Evolutionary conservation across 1,140 invertebrate genomes (phyloP).

Genomic region (Apis dorsata): DNA sequence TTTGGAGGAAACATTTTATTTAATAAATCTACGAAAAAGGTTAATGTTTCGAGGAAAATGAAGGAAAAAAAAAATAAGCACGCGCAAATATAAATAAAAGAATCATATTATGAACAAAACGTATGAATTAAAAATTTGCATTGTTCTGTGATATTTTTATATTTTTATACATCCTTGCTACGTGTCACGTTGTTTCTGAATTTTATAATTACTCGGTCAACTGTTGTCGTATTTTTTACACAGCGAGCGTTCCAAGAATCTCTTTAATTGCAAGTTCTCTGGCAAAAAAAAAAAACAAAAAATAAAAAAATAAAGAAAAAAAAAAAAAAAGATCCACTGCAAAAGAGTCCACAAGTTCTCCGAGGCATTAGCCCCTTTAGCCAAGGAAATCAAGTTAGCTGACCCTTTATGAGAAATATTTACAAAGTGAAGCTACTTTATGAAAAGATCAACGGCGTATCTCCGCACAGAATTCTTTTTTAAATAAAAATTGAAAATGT

Average conservation of each 20-base stretch:
- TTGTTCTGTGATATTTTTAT: too few relatives aligned
- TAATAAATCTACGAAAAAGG: too few relatives aligned
- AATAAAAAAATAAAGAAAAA: too few relatives aligned
- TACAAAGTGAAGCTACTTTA: background rate
- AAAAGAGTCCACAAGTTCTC: background rate
- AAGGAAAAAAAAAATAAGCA: too few relatives aligned
- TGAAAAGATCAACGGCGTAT: background rate
- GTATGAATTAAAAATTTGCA: too few relatives aligned
- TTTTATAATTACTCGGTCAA: background rate
- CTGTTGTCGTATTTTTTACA: background rate
- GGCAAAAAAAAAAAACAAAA: background rate
- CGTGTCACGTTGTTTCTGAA: background rate
- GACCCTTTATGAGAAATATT: slow-evolving; percentile 6
- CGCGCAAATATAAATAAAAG: too few relatives aligned
- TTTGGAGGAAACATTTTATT: too few relatives aligned
- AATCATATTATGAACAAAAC: too few relatives aligned
- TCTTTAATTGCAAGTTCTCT: background rate
- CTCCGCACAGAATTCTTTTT: background rate
- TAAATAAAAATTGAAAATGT: background rate
- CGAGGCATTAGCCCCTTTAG: background rate
- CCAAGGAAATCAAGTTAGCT: slow-evolving; percentile 5
- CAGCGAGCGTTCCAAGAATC: background rate
- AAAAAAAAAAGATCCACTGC: background rate
- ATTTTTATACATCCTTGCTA: too few relatives aligned
- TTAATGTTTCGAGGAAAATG: too few relatives aligned